Percentiles rank a stretch among this genome's conserved stretches.
Conservation (phyloP, 2,888 invertebrate species). For the Dioctria linearis region DNA sequence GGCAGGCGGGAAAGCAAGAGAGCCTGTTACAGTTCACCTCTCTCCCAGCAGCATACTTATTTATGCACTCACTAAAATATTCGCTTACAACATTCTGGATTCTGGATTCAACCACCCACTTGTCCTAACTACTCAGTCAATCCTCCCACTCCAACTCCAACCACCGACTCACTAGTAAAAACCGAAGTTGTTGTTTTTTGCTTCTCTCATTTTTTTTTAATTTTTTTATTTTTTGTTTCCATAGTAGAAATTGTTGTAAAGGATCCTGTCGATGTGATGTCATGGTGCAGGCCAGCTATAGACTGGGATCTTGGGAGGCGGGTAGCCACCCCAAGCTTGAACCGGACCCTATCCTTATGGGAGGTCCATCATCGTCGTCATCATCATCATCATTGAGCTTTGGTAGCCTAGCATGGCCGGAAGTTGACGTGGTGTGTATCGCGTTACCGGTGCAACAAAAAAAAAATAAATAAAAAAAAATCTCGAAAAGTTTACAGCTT, state of each 20-base stretch:
- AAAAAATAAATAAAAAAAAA: conserved; percentile 26
- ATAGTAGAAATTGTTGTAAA: conserved; percentile 49
- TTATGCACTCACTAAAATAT: conserved; percentile 49
- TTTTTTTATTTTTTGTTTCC: conserved; percentile 23
- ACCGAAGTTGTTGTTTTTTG: conserved; percentile 30
- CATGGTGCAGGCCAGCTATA: not conserved
- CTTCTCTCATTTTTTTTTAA: not conserved
- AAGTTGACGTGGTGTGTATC: conserved; percentile 44
- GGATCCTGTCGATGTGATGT: conserved; percentile 39
- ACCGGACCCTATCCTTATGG: conserved; percentile 19
- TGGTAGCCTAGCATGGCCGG: conserved; percentile 28
- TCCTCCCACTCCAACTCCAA: conserved; percentile 1
- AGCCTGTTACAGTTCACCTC: too few relatives aligned
- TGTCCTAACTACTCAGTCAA: not conserved
- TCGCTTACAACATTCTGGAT: not conserved
- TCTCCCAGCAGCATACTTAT: conserved; percentile 31
- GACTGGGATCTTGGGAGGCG: too few relatives aligned
- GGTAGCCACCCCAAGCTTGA: conserved; percentile 25
- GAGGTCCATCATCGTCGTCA: conserved; percentile 27
- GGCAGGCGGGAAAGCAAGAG: not conserved
- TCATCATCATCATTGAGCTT: conserved; percentile 18
- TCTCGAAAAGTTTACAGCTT: conserved; percentile 33
- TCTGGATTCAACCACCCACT: not conserved
- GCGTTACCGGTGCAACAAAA: conserved; percentile 49
- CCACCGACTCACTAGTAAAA: conserved; percentile 11